Evolutionary conservation across 2,797 vertebrate species (phyloP).

Genomic region (Nothura maculosa): DNA sequence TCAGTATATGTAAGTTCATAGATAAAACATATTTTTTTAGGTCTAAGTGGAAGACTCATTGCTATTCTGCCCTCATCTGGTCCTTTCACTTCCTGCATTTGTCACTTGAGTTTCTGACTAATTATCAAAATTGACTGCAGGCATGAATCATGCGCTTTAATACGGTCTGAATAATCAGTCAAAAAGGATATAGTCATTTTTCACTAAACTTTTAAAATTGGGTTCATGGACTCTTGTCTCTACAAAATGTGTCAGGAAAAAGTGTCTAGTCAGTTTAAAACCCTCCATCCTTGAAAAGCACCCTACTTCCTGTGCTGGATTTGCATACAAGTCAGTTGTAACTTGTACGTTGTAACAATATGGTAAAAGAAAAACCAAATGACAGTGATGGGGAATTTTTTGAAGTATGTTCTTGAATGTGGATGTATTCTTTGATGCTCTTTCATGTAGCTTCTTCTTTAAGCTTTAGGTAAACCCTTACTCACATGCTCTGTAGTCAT

Average conservation of each 20-base stretch:
- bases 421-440: background rate
- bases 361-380: background rate
- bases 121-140: slow-evolving; percentile 23
- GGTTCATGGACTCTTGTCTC: background rate
- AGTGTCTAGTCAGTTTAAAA: background rate
- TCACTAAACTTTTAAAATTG: slow-evolving; percentile 20
- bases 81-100: background rate
- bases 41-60: background rate
- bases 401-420: background rate
- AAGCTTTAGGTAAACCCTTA: background rate
- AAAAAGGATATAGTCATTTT: slow-evolving; percentile 14
- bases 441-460: background rate
- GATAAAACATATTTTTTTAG: background rate
- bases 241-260: background rate
- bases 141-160: slow-evolving; percentile 7
- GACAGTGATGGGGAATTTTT: background rate
- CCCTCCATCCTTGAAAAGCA: background rate
- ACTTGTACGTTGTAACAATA: too few relatives aligned
- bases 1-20: background rate
- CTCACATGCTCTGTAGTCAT: background rate
- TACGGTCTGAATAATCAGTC: slow-evolving; percentile 11
- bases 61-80: background rate
- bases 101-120: slow-evolving; percentile 26
- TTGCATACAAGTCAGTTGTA: background rate
- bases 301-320: background rate